Conservation (phyloP, 1,140 invertebrate genomes). For the Drosophila melanica region DNA sequence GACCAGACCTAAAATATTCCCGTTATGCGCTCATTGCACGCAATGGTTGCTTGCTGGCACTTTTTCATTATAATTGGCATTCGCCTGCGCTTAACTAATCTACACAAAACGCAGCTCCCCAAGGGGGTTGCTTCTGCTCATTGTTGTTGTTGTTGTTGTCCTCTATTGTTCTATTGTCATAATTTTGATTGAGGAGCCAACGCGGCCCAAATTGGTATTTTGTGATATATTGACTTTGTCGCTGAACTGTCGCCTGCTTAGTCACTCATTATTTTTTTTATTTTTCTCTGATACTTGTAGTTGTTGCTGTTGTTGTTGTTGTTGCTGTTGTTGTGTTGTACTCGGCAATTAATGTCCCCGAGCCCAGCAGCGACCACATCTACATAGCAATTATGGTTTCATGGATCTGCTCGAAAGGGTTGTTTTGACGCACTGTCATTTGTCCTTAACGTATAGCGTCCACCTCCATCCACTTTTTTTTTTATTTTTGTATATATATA, state of each 20-base stretch:
- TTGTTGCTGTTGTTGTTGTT: slow-evolving; percentile 6
- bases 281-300: not conserved
- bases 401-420: slow-evolving; percentile 62
- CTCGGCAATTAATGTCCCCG: slow-evolving; percentile 59
- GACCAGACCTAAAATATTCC: not conserved
- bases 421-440: slow-evolving; percentile 68
- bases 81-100: slow-evolving; percentile 74
- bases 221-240: slow-evolving; percentile 79
- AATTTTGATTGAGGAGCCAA: slow-evolving; percentile 80
- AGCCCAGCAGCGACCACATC: slow-evolving; percentile 43
- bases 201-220: slow-evolving; percentile 76
- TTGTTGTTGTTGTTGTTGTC: slow-evolving; percentile 26
- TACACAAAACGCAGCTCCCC: slow-evolving; percentile 76
- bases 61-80: slow-evolving; percentile 79
- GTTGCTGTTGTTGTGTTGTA: slow-evolving; percentile 9
- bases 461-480: not conserved
- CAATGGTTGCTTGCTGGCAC: slow-evolving; percentile 55
- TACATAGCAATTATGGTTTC: slow-evolving; percentile 74
- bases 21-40: slow-evolving; percentile 65
- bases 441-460: not conserved
- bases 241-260: slow-evolving; percentile 74
- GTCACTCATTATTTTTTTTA: slow-evolving; percentile 50
- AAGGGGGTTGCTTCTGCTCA: slow-evolving; percentile 47
- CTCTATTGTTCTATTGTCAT: slow-evolving; percentile 66
- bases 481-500: slow-evolving; percentile 10